Percentiles rank a stretch among this genome's conserved stretches.
Evolutionary conservation across 1,140 invertebrate genomes (phyloP).

Genomic region (Bombus vancouverensis): DNA sequence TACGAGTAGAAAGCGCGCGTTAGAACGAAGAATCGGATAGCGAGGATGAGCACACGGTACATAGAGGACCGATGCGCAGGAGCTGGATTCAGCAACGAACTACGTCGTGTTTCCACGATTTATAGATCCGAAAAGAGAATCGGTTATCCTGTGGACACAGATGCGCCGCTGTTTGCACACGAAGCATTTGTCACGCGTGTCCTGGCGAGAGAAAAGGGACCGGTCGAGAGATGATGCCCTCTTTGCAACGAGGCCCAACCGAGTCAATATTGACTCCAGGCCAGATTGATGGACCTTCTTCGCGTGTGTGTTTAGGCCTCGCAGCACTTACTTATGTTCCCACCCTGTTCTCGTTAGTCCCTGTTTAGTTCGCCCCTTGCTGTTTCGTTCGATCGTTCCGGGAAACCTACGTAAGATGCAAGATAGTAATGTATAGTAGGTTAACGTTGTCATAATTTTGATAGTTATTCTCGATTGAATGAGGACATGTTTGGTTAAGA

Average conservation of each 20-base stretch:
- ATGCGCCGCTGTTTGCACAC: slow-evolving; percentile 80
- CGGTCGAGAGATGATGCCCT: slow-evolving; percentile 77
- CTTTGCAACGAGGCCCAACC: slow-evolving; percentile 81
- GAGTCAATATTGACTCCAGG: slow-evolving; percentile 81
- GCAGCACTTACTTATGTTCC: slow-evolving; percentile 80
- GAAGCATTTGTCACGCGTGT: slow-evolving; percentile 83
- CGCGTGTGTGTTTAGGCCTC: slow-evolving; percentile 78
- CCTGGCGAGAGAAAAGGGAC: slow-evolving; percentile 77
- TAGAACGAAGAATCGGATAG: slow-evolving; percentile 28
- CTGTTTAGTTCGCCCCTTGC: neutral
- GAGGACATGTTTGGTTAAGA: too few species aligned
- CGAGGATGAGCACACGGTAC: neutral
- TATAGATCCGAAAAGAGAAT: slow-evolving; percentile 67
- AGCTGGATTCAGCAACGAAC: neutral
- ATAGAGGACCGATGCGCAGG: neutral
- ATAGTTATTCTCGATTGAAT: neutral
- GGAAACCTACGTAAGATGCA: slow-evolving; percentile 7
- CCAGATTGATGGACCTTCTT: slow-evolving; percentile 81
- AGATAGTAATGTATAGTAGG: neutral
- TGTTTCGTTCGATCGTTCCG: slow-evolving; percentile 6
- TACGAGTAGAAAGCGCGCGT: neutral
- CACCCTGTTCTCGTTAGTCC: slow-evolving; percentile 53
- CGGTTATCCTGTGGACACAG: slow-evolving; percentile 80
- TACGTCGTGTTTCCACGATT: slow-evolving; percentile 56
- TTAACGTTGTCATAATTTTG: neutral